Evolutionary conservation across 2,888 invertebrate species (phyloP), one percentile per base, ranked within the genome.

Genomic region (Cerastis rubricosa): DNA sequence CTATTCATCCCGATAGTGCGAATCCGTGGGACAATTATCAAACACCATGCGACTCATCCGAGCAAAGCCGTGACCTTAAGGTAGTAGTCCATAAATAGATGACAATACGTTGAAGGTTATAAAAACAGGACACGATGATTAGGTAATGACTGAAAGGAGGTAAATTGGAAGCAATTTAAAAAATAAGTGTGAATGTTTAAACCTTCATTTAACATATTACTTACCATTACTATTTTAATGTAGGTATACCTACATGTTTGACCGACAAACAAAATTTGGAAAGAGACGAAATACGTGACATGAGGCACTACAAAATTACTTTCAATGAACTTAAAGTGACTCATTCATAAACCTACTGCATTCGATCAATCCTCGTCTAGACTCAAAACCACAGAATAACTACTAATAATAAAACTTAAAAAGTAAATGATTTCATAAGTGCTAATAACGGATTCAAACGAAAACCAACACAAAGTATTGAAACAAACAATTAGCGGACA

Each of bases 361-460:
- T 63, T 47, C n/a, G 0, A 66, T 54, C 1, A 54, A 71, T 67
- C 0, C 14, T 35, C 35, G 47, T 40, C 6, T 54, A 25, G 5
- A 65, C 8, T 40, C 9, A 11, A 69, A 71, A 69, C 73, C 71
- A 68, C 71, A 59, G 12, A 78, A 65, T 19, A 49, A 63, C 40
- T n/a, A 47, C 2, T 35, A 54, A 57, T 59, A 68, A 67, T 54
- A 59, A 71, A 71, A 65, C 29, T n/a, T 67, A 65, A n/a, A 74
- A 40, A 66, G 64, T 63, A 68, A 69, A 82, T 82, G 71, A 87
- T 71, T 85, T 74, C 82, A 66, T 40, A 71, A 1, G 40, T 78
- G 75, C 49, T 87, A 87, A 87, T 85, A 70, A 72, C 47, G 19
- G 51, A 68, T 80, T 86, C 72, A 54, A 72, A 59, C 25, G 57